A percentile compares a stretch with the other conserved stretches of the same genome.
These are phyloP conservation scores for Andrena praecox DNA, from an alignment of 2,888 invertebrate species.

Conservation along the genomic window DNA sequence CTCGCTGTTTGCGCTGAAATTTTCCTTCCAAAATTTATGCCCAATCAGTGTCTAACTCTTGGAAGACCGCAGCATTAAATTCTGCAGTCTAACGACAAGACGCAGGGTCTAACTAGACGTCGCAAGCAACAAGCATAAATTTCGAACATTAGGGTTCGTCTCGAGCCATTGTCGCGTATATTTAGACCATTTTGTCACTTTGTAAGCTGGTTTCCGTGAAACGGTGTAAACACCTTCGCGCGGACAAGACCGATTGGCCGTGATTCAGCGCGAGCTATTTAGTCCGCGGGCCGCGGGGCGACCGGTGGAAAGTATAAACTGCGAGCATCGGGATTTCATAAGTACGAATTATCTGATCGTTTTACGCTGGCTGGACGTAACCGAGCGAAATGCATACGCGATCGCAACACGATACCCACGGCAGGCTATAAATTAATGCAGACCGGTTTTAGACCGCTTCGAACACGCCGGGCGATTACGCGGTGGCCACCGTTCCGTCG, in stretches of 20 bases:
- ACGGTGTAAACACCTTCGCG: neutral
- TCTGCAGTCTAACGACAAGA: too few species aligned
- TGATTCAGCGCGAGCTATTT: conserved; percentile 10
- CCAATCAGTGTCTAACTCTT: too few species aligned
- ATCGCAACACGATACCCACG: conserved; percentile 27
- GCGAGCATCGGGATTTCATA: conserved; percentile 25
- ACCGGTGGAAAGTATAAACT: conserved; percentile 16
- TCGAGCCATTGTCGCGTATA: neutral
- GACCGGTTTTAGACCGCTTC: conserved; percentile 39
- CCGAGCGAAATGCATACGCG: conserved; percentile 35
- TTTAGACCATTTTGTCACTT: neutral
- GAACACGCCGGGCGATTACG: conserved; percentile 1
- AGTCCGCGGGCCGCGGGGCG: neutral
- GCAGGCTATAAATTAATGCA: conserved; percentile 36
- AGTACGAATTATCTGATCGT: conserved; percentile 41
- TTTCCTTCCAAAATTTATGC: too few species aligned
- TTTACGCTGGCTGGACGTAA: conserved; percentile 20
- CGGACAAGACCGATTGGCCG: conserved; percentile 13
- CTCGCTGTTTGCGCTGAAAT: too few species aligned
- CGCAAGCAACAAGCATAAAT: too few species aligned
- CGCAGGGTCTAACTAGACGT: too few species aligned
- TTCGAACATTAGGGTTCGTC: too few species aligned
- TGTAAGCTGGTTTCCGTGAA: neutral
- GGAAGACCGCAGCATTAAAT: too few species aligned
- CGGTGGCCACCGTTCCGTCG: neutral